Base-by-base conservation (phyloP, 2,797 vertebrate species). In the Esox masquinongy region DNA sequence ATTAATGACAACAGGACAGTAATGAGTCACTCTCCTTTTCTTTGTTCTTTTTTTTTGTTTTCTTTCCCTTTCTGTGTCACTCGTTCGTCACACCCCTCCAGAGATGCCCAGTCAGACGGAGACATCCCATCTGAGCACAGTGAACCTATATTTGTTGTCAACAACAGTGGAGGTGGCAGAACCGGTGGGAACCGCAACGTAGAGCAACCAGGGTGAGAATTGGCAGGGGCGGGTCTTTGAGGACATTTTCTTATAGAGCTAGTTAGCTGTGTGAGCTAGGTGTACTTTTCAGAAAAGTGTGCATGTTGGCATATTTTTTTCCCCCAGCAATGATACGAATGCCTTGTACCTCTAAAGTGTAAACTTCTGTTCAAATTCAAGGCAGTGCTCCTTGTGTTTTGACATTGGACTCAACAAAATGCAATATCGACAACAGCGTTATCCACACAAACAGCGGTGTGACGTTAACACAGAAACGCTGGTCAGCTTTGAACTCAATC, bases 101-200 rank as follows among this genome's bases (percentile, higher is more conserved):
- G 94, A 90, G 94, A 94, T 76, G 93, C 94, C 80, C 94, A 94
- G 89, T 94, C 93, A 87, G 93, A 93, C 67, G 84, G 93, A 82
- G 94, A 95, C 72, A 93, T 94, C 90, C 94, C 93, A 88, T 95
- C 94, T 93, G 94, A 95, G 90, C 94, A 95, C 87, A 87, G 94
- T 63, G 94, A 95, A 80, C 94, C 94, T 0, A 90, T 95, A 88
- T 94, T 95, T 78, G 61, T 94, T 77, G 92, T 93, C 90, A 94
- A 75, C 77, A 79, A 36, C 68, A 79, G 90, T 68, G 82, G 86
- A 0, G 4, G 92, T 89, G 94, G 77, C 85, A 91, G 83, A 81
- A 91, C 94, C 79, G 94, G 73, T 88, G 94, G 76, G 84, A 92
- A 83, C 83, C 91, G 94, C 79, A 94, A 71, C 89, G 88, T 85